These are phyloP conservation scores for Manacus vitellinus DNA, from an alignment of 2,113 vertebrate species.

Conservation along the genomic window DNA sequence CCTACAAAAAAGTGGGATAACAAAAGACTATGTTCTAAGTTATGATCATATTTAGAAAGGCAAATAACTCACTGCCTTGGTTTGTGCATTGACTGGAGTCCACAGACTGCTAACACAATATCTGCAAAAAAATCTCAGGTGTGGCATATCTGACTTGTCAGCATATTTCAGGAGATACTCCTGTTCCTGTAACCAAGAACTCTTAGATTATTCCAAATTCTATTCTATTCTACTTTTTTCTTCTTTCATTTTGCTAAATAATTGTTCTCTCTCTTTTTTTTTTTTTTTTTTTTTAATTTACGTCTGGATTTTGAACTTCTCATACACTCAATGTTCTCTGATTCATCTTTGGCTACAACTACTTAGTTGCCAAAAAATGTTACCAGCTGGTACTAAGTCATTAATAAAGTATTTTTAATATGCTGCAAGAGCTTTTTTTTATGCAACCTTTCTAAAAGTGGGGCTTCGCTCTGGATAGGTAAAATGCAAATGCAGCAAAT, in stretches of 20 bases:
- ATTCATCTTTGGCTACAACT: neutral
- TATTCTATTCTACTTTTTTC: neutral
- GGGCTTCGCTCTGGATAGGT: neutral
- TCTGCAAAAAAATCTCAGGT: neutral
- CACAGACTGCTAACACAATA: neutral
- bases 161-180: neutral
- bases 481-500: neutral
- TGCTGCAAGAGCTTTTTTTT: neutral
- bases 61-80: neutral
- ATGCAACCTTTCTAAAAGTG: neutral
- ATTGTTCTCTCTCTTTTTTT: neutral
- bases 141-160: neutral
- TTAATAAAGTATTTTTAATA: neutral
- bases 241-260: neutral
- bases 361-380: neutral
- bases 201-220: neutral
- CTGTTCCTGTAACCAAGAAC: neutral
- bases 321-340: neutral
- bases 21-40: neutral
- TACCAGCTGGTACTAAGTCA: neutral
- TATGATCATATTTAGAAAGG: neutral
- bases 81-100: neutral
- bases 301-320: neutral
- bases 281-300: neutral
- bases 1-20: neutral